These are phyloP conservation scores for Tenthredo scrophulariae DNA, from an alignment of 2,888 invertebrate genomes.

Conservation along the genomic window DNA sequence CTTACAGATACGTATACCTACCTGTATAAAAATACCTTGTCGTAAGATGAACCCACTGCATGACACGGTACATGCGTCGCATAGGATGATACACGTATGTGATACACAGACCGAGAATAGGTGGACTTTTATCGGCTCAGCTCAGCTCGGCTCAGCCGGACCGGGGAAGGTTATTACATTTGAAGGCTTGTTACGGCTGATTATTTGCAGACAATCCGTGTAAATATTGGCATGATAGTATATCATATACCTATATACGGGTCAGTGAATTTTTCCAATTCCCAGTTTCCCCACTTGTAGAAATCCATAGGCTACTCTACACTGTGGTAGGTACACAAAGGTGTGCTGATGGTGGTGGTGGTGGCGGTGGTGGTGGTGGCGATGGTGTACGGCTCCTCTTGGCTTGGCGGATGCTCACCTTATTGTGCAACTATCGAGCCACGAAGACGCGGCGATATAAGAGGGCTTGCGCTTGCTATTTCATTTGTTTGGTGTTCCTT, in stretches of 20 bases:
- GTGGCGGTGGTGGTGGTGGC: slow-evolving; percentile 27
- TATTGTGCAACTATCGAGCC: slow-evolving; percentile 60
- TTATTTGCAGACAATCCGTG: slow-evolving; percentile 54
- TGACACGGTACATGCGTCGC: slow-evolving; percentile 41
- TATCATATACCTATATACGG: slow-evolving; percentile 54
- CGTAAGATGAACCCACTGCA: slow-evolving; percentile 21
- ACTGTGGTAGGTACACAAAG: slow-evolving; percentile 15
- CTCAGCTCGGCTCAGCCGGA: slow-evolving; percentile 15
- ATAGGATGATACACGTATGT: neutral
- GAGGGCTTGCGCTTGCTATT: slow-evolving; percentile 57
- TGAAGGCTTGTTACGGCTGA: slow-evolving; percentile 49
- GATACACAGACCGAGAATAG: neutral
- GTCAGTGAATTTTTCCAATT: slow-evolving; percentile 60
- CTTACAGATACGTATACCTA: neutral
- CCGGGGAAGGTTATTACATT: slow-evolving; percentile 59
- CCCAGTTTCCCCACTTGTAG: slow-evolving; percentile 8
- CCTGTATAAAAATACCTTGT: neutral
- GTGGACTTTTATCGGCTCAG: slow-evolving; percentile 20
- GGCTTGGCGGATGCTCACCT: slow-evolving; percentile 57
- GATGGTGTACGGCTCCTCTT: slow-evolving; percentile 56
- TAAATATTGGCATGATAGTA: slow-evolving; percentile 60
- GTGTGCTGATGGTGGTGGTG: neutral
- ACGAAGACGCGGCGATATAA: slow-evolving; percentile 48
- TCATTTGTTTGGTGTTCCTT: slow-evolving; percentile 74
- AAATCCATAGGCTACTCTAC: slow-evolving; percentile 22